Evolutionary conservation across 2,888 invertebrate species (phyloP), one percentile per base, ranked within the genome.

Genomic region (Caradrina kadenii): DNA sequence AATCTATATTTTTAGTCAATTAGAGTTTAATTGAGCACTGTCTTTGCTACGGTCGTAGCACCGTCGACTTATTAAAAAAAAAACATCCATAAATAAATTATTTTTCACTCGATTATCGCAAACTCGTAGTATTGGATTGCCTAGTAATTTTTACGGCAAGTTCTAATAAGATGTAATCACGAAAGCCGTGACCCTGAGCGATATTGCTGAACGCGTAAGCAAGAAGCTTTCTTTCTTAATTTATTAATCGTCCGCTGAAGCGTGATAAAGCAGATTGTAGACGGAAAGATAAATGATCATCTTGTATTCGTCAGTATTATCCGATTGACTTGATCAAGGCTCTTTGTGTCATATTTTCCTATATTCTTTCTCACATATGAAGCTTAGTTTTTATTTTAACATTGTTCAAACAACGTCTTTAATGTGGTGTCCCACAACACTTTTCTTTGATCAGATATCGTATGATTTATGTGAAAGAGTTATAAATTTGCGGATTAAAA

Each of bases 131-230:
- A 76, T 56, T 63, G 39, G 50, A 45, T 56, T 48, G 35, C 62
- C 61, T 64, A 61, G 73, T 80, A 74, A 76, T 79, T 81, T 76
- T 76, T 83, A 76, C 74, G 35, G 67, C 66, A 70, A 78, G 61
- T 78, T 78, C 73, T 87, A 88, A 90, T 87, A 87, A 89, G 89
- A 86, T 82, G 69, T 85, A 86, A 89, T 88, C 91, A 87, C 84
- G 86, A 80, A 80, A 83, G 69, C 81, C 81, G 54, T 77, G 88
- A 79, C 92, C 90, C 79, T 90, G 87, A 81, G 72, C 74, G 77
- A 79, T 83, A 82, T 82, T 82, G 69, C 69, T 76, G 76, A 84
- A 86, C 76, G 75, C 83, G 80, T 81, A 79, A 79, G 67, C 63
- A 55, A 63, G 3, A 42, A 69, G 71, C 73, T 84, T 86, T 79